These are phyloP conservation scores for Meiosimyza platycephala DNA, from an alignment of 2,888 invertebrate species.

Conservation along the genomic window DNA sequence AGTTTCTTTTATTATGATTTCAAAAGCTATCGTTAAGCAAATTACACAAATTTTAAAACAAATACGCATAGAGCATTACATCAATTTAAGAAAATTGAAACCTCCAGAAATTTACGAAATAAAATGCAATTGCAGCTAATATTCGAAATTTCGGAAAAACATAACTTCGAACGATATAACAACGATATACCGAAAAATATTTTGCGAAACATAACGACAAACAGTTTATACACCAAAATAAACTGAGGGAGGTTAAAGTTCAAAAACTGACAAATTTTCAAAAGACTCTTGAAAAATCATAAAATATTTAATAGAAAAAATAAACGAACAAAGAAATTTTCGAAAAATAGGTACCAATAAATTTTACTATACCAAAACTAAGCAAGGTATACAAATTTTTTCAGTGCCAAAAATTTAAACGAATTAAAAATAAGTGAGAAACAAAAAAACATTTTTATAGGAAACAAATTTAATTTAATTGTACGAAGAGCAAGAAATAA, in stretches of 20 bases:
- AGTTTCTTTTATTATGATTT: constrained; percentile 19
- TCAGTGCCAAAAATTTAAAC: too few species aligned
- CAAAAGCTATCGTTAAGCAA: background rate
- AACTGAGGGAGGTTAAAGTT: constrained; percentile 18
- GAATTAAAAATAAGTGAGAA: background rate
- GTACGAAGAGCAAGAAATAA: too few species aligned
- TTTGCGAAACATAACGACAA: constrained; percentile 18
- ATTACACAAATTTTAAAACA: background rate
- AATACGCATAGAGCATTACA: background rate
- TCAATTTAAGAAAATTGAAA: constrained; percentile 35
- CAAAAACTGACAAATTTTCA: constrained; percentile 20
- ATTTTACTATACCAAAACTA: constrained; percentile 19
- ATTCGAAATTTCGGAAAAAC: background rate
- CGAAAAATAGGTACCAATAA: constrained; percentile 13
- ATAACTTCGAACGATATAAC: constrained; percentile 18
- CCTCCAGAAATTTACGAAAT: constrained; percentile 33
- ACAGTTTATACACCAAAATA: background rate
- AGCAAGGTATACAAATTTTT: too few species aligned
- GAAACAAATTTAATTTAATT: too few species aligned
- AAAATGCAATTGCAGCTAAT: constrained; percentile 22
- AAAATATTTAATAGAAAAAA: background rate
- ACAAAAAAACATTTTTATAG: constrained; percentile 1
- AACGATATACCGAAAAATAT: constrained; percentile 30
- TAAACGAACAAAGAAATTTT: constrained; percentile 8
- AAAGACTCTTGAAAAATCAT: background rate